These are phyloP conservation scores for Aeoliscus strigatus DNA, from an alignment of 2,797 vertebrate genomes.

Conservation along the genomic window DNA sequence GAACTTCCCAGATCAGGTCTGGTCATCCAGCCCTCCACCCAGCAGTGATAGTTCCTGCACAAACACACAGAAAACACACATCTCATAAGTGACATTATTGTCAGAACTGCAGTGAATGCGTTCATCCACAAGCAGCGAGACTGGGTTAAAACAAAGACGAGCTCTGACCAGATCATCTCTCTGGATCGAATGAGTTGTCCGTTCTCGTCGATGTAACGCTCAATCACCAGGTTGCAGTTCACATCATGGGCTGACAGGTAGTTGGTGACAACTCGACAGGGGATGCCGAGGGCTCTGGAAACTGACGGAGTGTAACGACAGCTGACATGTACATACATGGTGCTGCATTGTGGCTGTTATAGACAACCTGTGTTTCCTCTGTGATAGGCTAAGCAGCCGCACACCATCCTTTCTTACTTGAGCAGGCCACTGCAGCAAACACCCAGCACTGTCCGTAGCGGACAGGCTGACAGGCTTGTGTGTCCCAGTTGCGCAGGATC, in stretches of 20 bases:
- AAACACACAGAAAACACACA: not conserved
- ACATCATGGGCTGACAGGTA: conserved; percentile 89
- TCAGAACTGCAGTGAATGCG: too few relatives aligned
- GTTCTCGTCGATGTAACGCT: conserved; percentile 75
- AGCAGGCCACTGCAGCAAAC: conserved; percentile 91
- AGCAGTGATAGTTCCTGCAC: conserved; percentile 96
- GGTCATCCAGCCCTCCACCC: conserved; percentile 93
- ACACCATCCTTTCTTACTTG: conserved; percentile 72
- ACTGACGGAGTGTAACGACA: conserved; percentile 65
- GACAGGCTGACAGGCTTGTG: conserved; percentile 79
- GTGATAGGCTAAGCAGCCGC: conserved; percentile 14
- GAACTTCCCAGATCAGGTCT: conserved; percentile 79
- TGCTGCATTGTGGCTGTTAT: too few relatives aligned
- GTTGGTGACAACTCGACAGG: conserved; percentile 89
- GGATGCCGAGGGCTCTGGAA: conserved; percentile 86
- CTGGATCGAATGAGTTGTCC: conserved; percentile 58
- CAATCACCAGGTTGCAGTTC: conserved; percentile 88
- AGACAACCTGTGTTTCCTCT: conserved; percentile 17
- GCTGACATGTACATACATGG: not conserved
- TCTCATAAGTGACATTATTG: not conserved
- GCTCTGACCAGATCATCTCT: conserved; percentile 82
- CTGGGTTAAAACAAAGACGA: not conserved
- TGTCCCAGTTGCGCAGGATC: conserved; percentile 84
- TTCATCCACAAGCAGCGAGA: too few relatives aligned
- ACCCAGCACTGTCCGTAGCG: conserved; percentile 97